Conservation (phyloP, 2,113 vertebrate genomes). For the Chinchilla lanigera region DNA sequence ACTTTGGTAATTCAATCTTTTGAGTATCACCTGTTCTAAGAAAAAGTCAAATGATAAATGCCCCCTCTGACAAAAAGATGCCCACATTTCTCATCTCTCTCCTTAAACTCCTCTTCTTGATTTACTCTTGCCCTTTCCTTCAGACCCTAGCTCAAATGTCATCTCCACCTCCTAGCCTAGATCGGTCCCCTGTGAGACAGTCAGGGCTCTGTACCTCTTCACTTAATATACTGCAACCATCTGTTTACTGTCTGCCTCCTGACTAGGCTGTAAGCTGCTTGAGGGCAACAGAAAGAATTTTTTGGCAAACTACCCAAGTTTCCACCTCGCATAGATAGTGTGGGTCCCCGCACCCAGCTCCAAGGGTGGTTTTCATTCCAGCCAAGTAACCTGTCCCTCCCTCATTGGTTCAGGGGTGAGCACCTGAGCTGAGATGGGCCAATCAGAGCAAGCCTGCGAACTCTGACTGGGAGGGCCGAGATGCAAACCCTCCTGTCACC, state of each 20-base stretch:
- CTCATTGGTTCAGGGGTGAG: not conserved
- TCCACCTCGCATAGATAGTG: not conserved
- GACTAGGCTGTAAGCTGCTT: not conserved
- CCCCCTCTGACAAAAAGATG: not conserved
- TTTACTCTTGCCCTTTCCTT: not conserved
- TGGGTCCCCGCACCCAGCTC: not conserved
- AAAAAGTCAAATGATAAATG: not conserved
- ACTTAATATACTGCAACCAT: not conserved
- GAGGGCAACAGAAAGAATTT: not conserved
- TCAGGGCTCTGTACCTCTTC: not conserved
- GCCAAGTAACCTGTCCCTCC: not conserved
- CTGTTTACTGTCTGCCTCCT: not conserved
- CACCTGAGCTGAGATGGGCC: not conserved
- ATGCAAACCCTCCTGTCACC: not conserved
- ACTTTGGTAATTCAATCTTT: not conserved
- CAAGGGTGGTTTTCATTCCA: not conserved
- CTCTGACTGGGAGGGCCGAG: not conserved
- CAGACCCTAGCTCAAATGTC: not conserved
- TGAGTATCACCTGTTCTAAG: not conserved
- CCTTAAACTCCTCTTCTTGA: not conserved
- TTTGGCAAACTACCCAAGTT: not conserved
- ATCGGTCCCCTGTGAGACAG: not conserved
- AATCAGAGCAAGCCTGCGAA: rapidly evolving
- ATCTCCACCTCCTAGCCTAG: not conserved
- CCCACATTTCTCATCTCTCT: not conserved